Evolutionary conservation across 2,113 vertebrate genomes (phyloP), one percentile per base, ranked within the genome.

Genomic region (Thomomys bottae): DNA sequence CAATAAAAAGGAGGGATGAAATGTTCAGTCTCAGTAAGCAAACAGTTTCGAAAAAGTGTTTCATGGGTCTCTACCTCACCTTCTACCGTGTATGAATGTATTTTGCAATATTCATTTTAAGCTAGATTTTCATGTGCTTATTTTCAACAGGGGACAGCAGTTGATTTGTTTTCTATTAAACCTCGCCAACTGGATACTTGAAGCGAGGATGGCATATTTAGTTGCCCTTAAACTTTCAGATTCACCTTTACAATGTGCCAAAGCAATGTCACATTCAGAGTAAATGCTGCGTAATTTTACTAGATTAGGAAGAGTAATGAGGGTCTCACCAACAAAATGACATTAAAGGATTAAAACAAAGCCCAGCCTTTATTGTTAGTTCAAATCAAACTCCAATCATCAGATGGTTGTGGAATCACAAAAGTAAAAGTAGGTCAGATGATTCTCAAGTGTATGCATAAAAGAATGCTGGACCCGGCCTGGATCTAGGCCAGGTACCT

Each of bases 41-140:
- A 96, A 84, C 67, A 75, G 89, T 18, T 80, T 93, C 89, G 73
- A 88, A 90, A 96, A 95, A 95, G 95, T 84, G 84, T 63, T 95
- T 24, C 54, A 21, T 28, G 59, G 85, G 63, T 88, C 70, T 77
- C 15, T 2, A 36, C 89, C 94, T 94, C 68, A 86, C 20, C 72
- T 84, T 79, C 90, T 26, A 15, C 85, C 89, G 93, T 23, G 32
- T 93, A 54, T 84, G 88, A 95, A 96, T 87, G 91, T 49, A 77
- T 84, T 87, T 64, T 79, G 32, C 15, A 93, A 84, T 73, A 85
- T 73, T 54, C 57, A 78, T 90, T 86, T 57, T 2, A 93, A 93
- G 72, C 57, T 68, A 90, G 73, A 85, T 94, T 81, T 94, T 63
- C 28, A 2, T 80, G 92, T n/a, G 63, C 45, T 96, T 68, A 68